phyloP scores from a whole-genome alignment of 2,888 invertebrate species.

The Diaphora mendica region DNA sequence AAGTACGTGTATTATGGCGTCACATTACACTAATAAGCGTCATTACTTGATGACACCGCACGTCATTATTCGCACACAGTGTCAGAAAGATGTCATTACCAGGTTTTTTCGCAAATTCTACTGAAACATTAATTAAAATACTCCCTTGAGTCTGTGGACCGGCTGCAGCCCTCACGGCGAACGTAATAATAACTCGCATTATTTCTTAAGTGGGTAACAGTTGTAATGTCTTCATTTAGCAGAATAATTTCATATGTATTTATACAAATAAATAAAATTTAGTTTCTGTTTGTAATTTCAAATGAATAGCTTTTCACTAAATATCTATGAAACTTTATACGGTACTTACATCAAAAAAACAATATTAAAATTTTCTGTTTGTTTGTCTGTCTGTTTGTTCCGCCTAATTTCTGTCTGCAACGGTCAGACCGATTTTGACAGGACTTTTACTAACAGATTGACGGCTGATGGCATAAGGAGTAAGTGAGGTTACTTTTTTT shows the following conservation, averaged over 20 bases:
- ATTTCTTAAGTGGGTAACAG: not conserved
- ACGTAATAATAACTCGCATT: constrained; percentile 13
- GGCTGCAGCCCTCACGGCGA: constrained; percentile 41
- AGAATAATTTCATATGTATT: not conserved
- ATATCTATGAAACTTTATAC: no score
- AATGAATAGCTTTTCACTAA: no score
- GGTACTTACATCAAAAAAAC: no score
- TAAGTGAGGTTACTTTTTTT: no score
- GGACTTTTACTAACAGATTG: no score
- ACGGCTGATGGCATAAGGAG: no score
- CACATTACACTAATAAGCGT: constrained; percentile 72
- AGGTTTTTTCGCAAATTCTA: constrained; percentile 77
- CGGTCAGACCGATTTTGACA: no score
- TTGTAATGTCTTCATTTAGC: not conserved
- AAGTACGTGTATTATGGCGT: constrained; percentile 67
- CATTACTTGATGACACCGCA: constrained; percentile 62
- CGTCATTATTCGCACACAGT: constrained; percentile 51
- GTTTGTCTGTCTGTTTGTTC: no score
- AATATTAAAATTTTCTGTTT: no score
- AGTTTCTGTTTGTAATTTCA: no score
- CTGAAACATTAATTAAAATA: constrained; percentile 78
- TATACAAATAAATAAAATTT: no score
- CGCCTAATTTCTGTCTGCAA: no score
- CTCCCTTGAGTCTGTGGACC: constrained; percentile 69
- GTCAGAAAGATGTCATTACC: constrained; percentile 64